Base-by-base conservation (phyloP, 1,140 invertebrate genomes). In the Drosophila quadrilineata region DNA sequence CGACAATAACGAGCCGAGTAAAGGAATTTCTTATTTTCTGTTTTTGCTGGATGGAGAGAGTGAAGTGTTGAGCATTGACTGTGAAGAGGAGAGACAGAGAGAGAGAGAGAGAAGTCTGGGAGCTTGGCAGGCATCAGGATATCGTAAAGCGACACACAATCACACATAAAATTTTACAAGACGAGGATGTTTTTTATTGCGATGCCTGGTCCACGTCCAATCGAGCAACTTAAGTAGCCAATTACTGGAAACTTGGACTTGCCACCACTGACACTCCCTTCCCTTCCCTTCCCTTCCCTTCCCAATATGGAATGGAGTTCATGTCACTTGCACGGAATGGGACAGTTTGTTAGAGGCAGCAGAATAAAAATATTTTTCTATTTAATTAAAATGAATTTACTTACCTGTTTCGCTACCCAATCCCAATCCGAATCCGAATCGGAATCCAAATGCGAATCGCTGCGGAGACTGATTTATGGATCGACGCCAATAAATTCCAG, bases 101-200 rank as follows among this genome's bases (percentile, higher is more conserved):
- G 26, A 10, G 24, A 46, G 36, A 2, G 21, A 31, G 14, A 35
- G 12, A 29, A 53, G 56, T 40, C 59, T 57, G n/a, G n/a, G n/a
- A n/a, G n/a, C n/a, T n/a, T n/a, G n/a, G n/a, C n/a, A n/a, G n/a
- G n/a, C 59, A 67, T 31, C 68, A 84, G 74, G 79, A 84, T 79
- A 85, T 85, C 79, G 79, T 85, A 85, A 85, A 85, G 79, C 79
- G 79, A 79, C 71, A 82, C 79, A 82, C 79, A 82, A 82, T 84
- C 79, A 85, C 79, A 85, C 79, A 85, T 85, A 85, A 85, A 85
- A 85, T 85, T 85, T 85, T 85, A 86, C 79, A 85, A 79, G 74
- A 75, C 74, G 67, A 85, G 79, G 79, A 85, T 85, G 79, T 85
- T 85, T 85, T 85, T 85, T 85, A 85, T 86, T 85, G 79, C 67